These are phyloP conservation scores for Serranochromis macrocephalus DNA, from an alignment of 2,113 vertebrate species.

Conservation along the genomic window DNA sequence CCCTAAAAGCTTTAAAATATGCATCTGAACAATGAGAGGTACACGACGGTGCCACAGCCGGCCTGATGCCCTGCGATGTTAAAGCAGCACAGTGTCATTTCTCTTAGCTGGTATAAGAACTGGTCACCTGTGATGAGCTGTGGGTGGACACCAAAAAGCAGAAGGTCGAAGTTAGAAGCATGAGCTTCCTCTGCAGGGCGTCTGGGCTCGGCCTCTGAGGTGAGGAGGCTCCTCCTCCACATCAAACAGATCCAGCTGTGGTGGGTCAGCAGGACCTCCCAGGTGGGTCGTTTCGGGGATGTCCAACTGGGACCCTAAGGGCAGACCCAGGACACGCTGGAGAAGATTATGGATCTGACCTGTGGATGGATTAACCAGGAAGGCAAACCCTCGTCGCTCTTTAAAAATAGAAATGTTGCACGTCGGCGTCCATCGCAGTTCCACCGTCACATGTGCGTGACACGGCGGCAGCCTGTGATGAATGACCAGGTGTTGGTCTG, in stretches of 20 bases:
- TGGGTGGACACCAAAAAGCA: background rate
- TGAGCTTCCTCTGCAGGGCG: background rate
- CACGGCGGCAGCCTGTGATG: accelerated
- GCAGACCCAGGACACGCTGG: background rate
- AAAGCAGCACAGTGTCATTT: background rate
- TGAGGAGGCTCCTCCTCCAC: background rate
- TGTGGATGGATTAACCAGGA: background rate
- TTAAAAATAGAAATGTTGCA: background rate
- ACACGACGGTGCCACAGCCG: accelerated
- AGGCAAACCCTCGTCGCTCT: background rate
- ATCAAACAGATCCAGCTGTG: background rate
- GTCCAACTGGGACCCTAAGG: background rate
- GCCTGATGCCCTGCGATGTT: background rate
- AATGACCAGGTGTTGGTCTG: background rate
- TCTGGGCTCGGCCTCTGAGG: background rate
- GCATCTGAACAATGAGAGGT: background rate
- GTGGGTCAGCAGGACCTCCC: background rate
- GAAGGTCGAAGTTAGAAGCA: background rate
- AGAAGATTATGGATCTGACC: background rate
- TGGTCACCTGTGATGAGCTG: background rate
- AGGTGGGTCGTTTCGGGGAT: accelerated
- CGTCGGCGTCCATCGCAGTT: background rate
- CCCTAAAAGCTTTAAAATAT: background rate
- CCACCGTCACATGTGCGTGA: background rate
- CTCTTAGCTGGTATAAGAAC: background rate